Base-by-base conservation (phyloP, 2,797 vertebrate species). In the Lacerta agilis region DNA sequence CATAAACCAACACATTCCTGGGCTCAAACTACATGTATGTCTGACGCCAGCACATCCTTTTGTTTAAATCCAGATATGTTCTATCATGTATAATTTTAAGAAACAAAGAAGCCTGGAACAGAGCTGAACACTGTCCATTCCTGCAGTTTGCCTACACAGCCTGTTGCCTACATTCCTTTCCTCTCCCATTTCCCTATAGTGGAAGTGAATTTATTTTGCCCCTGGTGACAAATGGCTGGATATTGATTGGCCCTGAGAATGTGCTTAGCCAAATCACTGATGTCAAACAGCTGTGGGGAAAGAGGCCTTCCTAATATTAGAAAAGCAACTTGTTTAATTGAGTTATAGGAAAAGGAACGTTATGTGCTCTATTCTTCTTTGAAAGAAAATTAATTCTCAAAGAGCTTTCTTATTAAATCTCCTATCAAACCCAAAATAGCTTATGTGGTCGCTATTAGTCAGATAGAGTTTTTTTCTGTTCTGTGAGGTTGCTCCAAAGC, bases 361-460 rank as follows among this genome's bases (percentile, higher is more conserved):
- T 3, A 23, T 91, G 90, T 94, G 88, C 94, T 92, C 86, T 89
- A 87, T 90, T 91, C 81, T 90, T 83, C 67, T 0, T 86, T 86
- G 93, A 94, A 91, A 95, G 92, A 93, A 95, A 95, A 95, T 94
- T 90, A 86, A 94, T 73, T 88, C 92, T 93, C 94, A 95, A 91
- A 92, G 88, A 93, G 87, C 89, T 95, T 93, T 94, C 94, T 94
- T 95, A 95, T 95, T 94, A 94, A 95, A 95, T 86, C 88, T 95
- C 86, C 85, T 86, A 91, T 94, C 90, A 89, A 92, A 88, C 66
- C 76, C 82, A 85, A 93, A 95, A 95, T 93, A 95, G 81, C 86
- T 79, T 43, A 77, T 89, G 86, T 64, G 38, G n/a, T 89, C 76
- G 86, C 75, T 89, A 90, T 86, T 85, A 79, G 29, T 92, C 85